Base-by-base conservation (phyloP, 2,888 invertebrate genomes). In the Drosophila tanythrix region DNA sequence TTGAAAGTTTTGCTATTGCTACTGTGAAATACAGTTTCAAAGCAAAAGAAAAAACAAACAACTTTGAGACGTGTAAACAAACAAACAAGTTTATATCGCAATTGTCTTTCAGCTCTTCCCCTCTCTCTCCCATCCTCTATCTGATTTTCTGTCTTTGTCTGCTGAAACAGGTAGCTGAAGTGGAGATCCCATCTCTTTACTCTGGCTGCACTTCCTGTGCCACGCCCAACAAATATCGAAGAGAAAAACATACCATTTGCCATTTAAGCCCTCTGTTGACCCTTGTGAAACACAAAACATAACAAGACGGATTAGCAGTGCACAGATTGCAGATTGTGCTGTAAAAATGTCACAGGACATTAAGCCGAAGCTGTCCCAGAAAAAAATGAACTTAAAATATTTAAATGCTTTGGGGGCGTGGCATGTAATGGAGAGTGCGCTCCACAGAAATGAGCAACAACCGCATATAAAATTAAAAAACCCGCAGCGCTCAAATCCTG, bases 261-360 rank as follows among this genome's bases (percentile, higher is more conserved):
- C 65, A 70, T 71, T 89, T 85, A 89, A 89, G 81, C 90, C 53
- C 36, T 40, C 55, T 56, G 55, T 55, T 76, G 78, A 80, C 80
- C 78, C 80, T 63, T 50, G 64, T 55, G 65, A 69, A 67, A 71
- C 50, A 68, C 43, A 56, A 35, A 70, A 89, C 53, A 56, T 10
- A 21, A 40, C 1, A 8, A 71, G 90, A 13, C 74, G 88, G 85
- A 80, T 85, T 85, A 88, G 52, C 55, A 59, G 65, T 38, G 66
- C 63, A 74, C 70, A 70, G 67, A 82, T 76, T 69, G 66, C 73
- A 88, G 85, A 89, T 85, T 89, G 88, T 78, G 83, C 70, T 78
- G 86, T 85, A 78, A 80, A 85, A 82, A 66, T 88, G 86, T 89
- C 88, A 74, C 85, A 70, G 70, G 74, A 84, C 77, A 89, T 87